Conservation (phyloP, 2,888 invertebrate species). For the Cordilura impudica region DNA sequence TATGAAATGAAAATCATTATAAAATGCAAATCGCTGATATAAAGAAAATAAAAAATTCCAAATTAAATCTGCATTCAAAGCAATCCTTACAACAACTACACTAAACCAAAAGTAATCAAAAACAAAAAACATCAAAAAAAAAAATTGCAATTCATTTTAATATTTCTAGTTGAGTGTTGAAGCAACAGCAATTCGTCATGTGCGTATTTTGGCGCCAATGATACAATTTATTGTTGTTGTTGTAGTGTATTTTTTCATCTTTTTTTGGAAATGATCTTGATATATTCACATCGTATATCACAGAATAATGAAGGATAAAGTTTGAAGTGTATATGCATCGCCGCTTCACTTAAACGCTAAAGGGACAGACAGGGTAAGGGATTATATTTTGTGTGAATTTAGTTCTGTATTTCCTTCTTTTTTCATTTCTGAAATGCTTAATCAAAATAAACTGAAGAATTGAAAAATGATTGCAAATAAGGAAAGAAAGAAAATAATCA, state of each 20-base stretch:
- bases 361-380: constrained; percentile 35
- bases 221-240: constrained; percentile 32
- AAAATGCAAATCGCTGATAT: constrained; percentile 48
- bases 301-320: constrained; percentile 7
- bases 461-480: constrained; percentile 17
- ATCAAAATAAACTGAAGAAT: constrained; percentile 27
- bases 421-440: constrained; percentile 19
- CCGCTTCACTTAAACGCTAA: constrained; percentile 29
- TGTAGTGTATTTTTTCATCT: not conserved
- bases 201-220: constrained; percentile 60
- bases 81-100: constrained; percentile 44
- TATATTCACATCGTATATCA: constrained; percentile 18
- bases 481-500: constrained; percentile 9
- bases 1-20: constrained; percentile 19
- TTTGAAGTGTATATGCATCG: constrained; percentile 18
- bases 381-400: constrained; percentile 12
- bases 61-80: constrained; percentile 44
- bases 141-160: constrained; percentile 33
- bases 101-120: not conserved
- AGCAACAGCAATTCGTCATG: constrained; percentile 54
- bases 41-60: constrained; percentile 4
- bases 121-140: not conserved
- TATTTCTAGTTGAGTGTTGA: constrained; percentile 9
- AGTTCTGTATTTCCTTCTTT: not conserved
- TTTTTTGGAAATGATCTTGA: constrained; percentile 20